Evolutionary conservation across 2,797 vertebrate genomes (phyloP).

Genomic region (Ceryle rudis): DNA sequence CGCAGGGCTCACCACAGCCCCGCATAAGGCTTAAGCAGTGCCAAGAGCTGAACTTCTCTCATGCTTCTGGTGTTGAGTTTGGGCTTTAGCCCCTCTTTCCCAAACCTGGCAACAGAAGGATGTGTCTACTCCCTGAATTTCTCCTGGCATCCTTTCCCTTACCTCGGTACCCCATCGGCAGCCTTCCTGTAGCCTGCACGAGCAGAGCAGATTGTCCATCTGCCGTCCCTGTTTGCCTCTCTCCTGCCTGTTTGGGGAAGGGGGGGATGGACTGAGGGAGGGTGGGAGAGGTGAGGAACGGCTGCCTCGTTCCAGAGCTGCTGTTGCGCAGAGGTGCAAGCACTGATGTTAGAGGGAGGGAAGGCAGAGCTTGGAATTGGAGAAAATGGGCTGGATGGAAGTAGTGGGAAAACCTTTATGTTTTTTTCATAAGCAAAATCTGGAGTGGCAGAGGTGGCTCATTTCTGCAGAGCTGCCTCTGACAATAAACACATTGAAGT

Average conservation of each 20-base stretch:
- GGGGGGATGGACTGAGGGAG: not conserved
- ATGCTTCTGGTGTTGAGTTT: not conserved
- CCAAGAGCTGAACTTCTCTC: not conserved
- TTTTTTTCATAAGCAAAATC: not conserved
- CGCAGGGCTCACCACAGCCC: not conserved
- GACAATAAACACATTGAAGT: not conserved
- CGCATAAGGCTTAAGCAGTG: not conserved
- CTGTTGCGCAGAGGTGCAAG: not conserved
- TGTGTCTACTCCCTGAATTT: not conserved
- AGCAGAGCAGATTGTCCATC: not conserved
- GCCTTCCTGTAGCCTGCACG: not conserved
- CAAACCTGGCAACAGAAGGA: not conserved
- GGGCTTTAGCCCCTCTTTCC: not conserved
- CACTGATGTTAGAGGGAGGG: not conserved
- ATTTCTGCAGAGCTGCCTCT: slow-evolving; percentile 2
- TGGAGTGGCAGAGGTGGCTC: slow-evolving; percentile 5
- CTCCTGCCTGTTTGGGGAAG: not conserved
- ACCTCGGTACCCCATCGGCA: not conserved
- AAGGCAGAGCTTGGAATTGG: not conserved
- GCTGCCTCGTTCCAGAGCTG: not conserved
- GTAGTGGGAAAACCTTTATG: not conserved
- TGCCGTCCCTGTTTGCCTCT: not conserved
- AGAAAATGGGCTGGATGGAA: not conserved
- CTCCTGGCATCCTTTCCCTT: not conserved
- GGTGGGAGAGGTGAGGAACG: not conserved